Evolutionary conservation across 2,113 vertebrate species (phyloP).

Genomic region (Enhydra lutris): DNA sequence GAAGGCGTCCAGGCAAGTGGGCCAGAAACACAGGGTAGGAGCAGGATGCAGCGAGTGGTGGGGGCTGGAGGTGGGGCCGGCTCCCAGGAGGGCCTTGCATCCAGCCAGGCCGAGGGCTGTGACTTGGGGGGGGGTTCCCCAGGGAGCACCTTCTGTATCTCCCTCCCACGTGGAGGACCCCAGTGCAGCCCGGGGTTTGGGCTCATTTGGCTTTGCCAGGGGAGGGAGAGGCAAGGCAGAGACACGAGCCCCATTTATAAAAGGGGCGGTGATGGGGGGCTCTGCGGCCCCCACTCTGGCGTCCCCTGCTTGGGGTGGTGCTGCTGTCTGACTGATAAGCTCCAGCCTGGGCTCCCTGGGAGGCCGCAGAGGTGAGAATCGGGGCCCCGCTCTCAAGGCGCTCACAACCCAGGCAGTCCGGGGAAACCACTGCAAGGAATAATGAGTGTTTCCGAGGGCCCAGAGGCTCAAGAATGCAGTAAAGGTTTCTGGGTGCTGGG

Average conservation of each 20-base stretch:
- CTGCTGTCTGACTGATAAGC: not conserved
- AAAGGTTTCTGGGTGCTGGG: not conserved
- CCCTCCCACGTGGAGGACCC: not conserved
- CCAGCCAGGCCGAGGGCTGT: not conserved
- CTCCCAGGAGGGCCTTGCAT: not conserved
- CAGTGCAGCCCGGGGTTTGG: not conserved
- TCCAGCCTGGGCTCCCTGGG: not conserved
- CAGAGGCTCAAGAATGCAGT: not conserved
- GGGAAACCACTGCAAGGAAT: not conserved
- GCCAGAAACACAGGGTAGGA: accelerated
- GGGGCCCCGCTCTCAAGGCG: not conserved
- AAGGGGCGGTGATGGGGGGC: not conserved
- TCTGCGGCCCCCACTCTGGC: not conserved
- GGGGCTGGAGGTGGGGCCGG: not conserved
- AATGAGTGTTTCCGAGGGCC: not conserved
- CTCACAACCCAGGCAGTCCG: not conserved
- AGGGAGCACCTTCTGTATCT: not conserved
- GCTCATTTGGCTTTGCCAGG: not conserved
- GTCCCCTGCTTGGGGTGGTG: not conserved
- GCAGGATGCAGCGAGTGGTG: not conserved
- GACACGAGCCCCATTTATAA: not conserved
- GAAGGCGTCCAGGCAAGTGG: not conserved
- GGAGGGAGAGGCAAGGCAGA: not conserved
- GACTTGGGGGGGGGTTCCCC: not conserved
- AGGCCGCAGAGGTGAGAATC: not conserved